Percentiles rank a stretch among this genome's conserved stretches.
phyloP scores from a whole-genome alignment of 2,797 vertebrate genomes.

The Australoheros facetus region DNA sequence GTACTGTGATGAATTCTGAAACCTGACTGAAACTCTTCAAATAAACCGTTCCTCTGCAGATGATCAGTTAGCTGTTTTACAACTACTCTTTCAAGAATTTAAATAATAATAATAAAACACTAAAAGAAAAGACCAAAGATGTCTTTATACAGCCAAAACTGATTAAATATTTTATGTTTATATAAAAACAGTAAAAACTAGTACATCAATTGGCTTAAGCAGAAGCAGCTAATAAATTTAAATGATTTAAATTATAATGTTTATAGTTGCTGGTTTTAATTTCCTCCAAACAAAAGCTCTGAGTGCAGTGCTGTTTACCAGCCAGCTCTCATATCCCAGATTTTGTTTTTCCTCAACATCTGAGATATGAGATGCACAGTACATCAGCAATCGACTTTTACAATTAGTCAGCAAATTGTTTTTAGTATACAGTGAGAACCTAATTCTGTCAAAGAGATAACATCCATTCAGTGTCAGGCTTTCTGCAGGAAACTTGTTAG shows the following conservation, averaged over 20 bases:
- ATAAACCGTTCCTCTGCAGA: no score
- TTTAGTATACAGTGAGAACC: not conserved
- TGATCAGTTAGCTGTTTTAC: no score
- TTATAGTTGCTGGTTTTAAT: not conserved
- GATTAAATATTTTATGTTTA: not conserved
- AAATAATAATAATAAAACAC: no score
- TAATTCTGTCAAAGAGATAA: not conserved
- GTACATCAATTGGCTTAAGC: not conserved
- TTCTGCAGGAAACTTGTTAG: not conserved
- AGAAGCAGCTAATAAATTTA: not conserved
- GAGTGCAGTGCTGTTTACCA: not conserved
- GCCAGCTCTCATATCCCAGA: not conserved
- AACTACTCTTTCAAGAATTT: no score
- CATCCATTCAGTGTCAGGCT: not conserved
- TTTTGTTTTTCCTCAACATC: not conserved
- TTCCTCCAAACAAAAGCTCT: not conserved
- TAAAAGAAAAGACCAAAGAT: no score
- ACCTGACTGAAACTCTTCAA: no score
- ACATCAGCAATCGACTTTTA: not conserved
- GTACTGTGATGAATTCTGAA: no score
- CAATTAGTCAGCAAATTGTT: not conserved
- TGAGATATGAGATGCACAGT: not conserved
- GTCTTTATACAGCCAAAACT: not conserved
- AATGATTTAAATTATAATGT: not conserved
- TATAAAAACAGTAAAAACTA: accelerated